phyloP scores from a whole-genome alignment of 2,888 invertebrate genomes.

The Spialia ferax region DNA sequence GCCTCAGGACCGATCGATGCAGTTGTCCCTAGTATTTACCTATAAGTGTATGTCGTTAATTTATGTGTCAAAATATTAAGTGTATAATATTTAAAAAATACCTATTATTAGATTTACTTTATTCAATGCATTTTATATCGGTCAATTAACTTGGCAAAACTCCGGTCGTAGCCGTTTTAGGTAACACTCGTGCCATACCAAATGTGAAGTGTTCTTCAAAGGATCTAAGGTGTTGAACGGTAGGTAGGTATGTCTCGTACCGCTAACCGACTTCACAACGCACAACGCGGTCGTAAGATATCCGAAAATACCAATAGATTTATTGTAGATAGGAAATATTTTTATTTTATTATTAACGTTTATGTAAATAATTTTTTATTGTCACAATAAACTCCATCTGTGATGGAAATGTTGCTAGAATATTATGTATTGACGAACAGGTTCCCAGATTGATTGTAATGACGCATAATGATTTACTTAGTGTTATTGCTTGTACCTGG shows the following conservation, averaged over 20 bases:
- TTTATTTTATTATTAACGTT: constrained; percentile 38
- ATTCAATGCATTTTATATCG: not conserved
- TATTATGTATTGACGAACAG: not conserved
- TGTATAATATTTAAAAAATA: constrained; percentile 1
- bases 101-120: not conserved
- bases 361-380: constrained; percentile 48
- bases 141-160: not conserved
- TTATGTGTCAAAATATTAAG: constrained; percentile 10
- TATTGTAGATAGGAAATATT: constrained; percentile 45
- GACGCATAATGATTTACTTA: not conserved
- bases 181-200: constrained; percentile 34
- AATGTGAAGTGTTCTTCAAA: constrained; percentile 12
- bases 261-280: not conserved
- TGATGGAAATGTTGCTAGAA: constrained; percentile 37
- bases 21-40: not conserved
- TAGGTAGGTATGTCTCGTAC: too few relatives aligned
- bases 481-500: not conserved
- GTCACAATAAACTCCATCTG: constrained; percentile 45
- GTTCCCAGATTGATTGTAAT: not conserved
- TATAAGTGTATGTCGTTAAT: constrained; percentile 18
- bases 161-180: constrained; percentile 18
- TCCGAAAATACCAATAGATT: constrained; percentile 45
- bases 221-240: too few relatives aligned
- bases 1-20: constrained; percentile 13
- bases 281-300: constrained; percentile 12